Evolutionary conservation across 2,888 invertebrate genomes (phyloP).

Genomic region (Drosophila prolongata): DNA sequence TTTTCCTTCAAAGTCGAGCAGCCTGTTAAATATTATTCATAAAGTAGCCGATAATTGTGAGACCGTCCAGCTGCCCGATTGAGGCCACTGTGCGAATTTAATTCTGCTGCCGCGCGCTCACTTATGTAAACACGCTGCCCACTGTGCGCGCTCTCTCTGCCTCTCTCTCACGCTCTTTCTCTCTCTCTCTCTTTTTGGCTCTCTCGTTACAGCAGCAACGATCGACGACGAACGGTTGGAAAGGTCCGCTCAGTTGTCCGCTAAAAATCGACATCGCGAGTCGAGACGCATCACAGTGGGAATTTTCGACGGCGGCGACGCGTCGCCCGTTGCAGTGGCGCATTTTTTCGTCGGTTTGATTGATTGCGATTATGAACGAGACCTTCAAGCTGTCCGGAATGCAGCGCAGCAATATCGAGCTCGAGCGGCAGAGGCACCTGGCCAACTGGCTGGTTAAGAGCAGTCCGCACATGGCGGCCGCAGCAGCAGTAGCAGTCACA

Average conservation of each 20-base stretch:
- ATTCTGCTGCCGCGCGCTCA: slow-evolving; percentile 33
- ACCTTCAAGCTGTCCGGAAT: slow-evolving; percentile 83
- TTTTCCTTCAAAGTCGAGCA: slow-evolving; percentile 8
- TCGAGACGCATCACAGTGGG: slow-evolving; percentile 66
- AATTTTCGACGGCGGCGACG: slow-evolving; percentile 58
- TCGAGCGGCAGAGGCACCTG: slow-evolving; percentile 84
- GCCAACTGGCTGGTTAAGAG: slow-evolving; percentile 85
- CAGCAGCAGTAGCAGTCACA: slow-evolving; percentile 60
- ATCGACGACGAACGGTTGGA: slow-evolving; percentile 58
- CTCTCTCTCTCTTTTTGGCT: slow-evolving; percentile 35
- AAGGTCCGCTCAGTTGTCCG: slow-evolving; percentile 59
- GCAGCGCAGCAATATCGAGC: slow-evolving; percentile 85
- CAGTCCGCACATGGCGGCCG: slow-evolving; percentile 84
- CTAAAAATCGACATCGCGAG: slow-evolving; percentile 69
- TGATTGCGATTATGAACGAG: slow-evolving; percentile 76
- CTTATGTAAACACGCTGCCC: slow-evolving; percentile 70
- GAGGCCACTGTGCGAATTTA: slow-evolving; percentile 12
- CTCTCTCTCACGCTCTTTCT: slow-evolving; percentile 26
- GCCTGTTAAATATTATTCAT: slow-evolving; percentile 10
- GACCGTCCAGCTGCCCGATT: slow-evolving; percentile 30
- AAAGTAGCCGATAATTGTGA: slow-evolving; percentile 23
- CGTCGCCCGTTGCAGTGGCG: slow-evolving; percentile 55
- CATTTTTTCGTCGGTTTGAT: slow-evolving; percentile 21
- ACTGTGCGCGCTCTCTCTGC: slow-evolving; percentile 49
- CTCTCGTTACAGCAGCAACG: slow-evolving; percentile 60